Conservation (phyloP, 2,888 invertebrate genomes). For the Julus scanicus region DNA sequence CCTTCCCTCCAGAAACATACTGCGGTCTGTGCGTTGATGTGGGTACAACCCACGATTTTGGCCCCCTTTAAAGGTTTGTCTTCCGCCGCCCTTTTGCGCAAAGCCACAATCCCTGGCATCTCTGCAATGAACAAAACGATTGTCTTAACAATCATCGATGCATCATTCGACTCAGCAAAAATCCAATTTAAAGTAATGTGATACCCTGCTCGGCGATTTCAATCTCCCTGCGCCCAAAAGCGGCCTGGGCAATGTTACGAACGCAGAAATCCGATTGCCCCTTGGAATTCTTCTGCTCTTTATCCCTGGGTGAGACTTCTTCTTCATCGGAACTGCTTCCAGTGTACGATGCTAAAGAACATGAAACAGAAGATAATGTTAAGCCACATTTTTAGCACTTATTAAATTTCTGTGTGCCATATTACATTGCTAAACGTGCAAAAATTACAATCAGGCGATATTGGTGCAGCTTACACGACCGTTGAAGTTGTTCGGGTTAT, state of each 20-base stretch:
- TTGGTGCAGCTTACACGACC: background rate
- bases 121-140: slow-evolving; percentile 70
- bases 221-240: slow-evolving; percentile 94
- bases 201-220: slow-evolving; percentile 95
- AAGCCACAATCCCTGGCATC: slow-evolving; percentile 98
- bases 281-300: slow-evolving; percentile 83
- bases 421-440: too few relatives aligned
- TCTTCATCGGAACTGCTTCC: slow-evolving; percentile 94
- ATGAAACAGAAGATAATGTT: too few relatives aligned
- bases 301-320: slow-evolving; percentile 89
- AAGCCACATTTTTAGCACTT: too few relatives aligned
- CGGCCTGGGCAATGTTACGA: slow-evolving; percentile 89
- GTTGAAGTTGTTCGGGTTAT: background rate
- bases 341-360: slow-evolving; percentile 74
- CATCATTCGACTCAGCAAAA: background rate
- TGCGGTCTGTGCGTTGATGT: slow-evolving; percentile 98
- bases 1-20: slow-evolving; percentile 66
- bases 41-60: slow-evolving; percentile 96
- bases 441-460: too few relatives aligned
- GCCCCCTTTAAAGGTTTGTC: slow-evolving; percentile 96
- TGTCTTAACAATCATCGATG: too few relatives aligned
- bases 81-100: slow-evolving; percentile 88
- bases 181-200: background rate
- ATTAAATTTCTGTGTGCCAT: too few relatives aligned
- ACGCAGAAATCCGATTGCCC: slow-evolving; percentile 94